Base-by-base conservation (phyloP, 2,888 invertebrate genomes). In the Drosophila nigricruria region DNA sequence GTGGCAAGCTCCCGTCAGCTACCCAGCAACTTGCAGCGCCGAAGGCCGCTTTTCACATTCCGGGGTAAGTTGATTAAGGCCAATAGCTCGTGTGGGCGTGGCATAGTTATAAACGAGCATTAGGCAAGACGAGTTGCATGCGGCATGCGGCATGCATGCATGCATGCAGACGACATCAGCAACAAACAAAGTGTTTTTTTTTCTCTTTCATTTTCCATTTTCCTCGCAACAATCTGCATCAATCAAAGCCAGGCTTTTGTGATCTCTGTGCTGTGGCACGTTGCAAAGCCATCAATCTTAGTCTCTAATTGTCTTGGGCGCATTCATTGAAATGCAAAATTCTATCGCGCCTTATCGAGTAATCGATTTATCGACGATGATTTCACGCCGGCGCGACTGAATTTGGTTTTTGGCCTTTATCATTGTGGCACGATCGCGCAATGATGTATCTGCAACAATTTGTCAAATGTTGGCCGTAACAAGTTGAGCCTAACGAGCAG, bases 371-470 rank as follows among this genome's bases (percentile, higher is more conserved):
- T 70, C 77, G 66, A 43, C 74, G 68, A 88, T 82, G 82, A 83
- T 83, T 85, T 82, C 82, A 88, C 70, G 62, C 72, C 78, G 18
- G 49, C 49, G 62, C 74, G 42, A 42, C 14, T 43, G 14, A 2
- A 40, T 18, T 25, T 25, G 43, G 5, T 23, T 14, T 16, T 58
- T 47, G 16, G 12, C 20, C 40, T 63, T 81, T 86, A 85, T 82
- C 88, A 58, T 54, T 65, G 61, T 79, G 82, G 69, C 83, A 66
- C 66, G 88, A 89, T 86, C 89, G 16, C 89, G 16, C 3, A 30
- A 89, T 89, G 84, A 85, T 85, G 73, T 89, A 85, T 89, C 88
- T 89, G 73, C 77, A 64, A 66, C 76, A 77, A 89, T 85, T 85
- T 85, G 84, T 85, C 89, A 87, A 62, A 47, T 72, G 88, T 58